Evolutionary conservation across 2,113 vertebrate species (phyloP).

Genomic region (Corythoichthys haematopterus): DNA sequence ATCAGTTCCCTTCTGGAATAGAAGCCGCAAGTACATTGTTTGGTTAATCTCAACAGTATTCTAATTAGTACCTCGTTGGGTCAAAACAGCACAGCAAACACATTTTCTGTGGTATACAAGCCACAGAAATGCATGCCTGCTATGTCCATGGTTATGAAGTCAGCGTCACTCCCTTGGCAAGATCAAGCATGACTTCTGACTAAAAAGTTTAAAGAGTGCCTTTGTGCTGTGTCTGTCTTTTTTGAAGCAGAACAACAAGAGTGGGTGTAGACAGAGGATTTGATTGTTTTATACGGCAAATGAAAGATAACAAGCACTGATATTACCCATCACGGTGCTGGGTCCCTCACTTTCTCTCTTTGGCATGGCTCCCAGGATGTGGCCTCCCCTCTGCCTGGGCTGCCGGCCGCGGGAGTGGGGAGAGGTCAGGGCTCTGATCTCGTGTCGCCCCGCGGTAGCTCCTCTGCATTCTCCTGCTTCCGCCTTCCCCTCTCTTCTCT

Average conservation of each 20-base stretch:
- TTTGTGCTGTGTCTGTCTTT: not conserved
- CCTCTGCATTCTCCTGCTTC: no score
- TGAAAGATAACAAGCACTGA: no score
- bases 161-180: not conserved
- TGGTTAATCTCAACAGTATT: not conserved
- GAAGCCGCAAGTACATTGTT: not conserved
- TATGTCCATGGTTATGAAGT: no score
- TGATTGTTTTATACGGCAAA: no score
- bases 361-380: no score
- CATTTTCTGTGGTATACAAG: not conserved
- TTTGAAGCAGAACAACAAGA: not conserved
- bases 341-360: no score
- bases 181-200: not conserved
- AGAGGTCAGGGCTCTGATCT: no score
- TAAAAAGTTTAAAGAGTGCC: not conserved
- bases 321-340: no score
- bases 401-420: no score
- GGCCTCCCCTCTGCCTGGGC: no score
- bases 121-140: not conserved
- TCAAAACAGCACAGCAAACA: not conserved
- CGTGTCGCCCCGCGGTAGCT: no score
- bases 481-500: no score
- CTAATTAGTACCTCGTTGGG: slow-evolving; percentile 8
- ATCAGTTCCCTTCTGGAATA: not conserved
- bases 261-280: not conserved